Percentiles rank a stretch among this genome's conserved stretches.
Evolutionary conservation across 2,888 invertebrate species (phyloP).

Genomic region (Polydrusus pterygomalis): DNA sequence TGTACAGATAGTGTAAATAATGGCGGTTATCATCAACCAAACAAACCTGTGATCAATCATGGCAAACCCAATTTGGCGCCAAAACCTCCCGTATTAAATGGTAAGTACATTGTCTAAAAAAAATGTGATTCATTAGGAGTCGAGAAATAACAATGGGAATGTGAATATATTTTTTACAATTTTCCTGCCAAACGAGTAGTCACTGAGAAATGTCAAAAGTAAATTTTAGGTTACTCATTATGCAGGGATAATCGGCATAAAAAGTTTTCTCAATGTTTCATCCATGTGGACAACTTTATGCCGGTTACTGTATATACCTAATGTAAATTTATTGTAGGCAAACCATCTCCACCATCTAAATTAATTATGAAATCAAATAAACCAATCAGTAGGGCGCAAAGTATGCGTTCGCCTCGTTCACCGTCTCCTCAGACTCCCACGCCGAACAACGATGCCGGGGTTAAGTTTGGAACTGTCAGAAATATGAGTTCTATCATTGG

Average conservation of each 20-base stretch:
- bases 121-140: neutral
- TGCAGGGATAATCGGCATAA: too few relatives aligned
- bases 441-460: slow-evolving; percentile 51
- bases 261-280: too few relatives aligned
- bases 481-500: slow-evolving; percentile 73
- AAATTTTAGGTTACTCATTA: too few relatives aligned
- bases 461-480: slow-evolving; percentile 70
- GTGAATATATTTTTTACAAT: too few relatives aligned
- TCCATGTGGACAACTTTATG: too few relatives aligned
- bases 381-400: slow-evolving; percentile 83
- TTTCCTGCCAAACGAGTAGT: too few relatives aligned
- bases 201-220: too few relatives aligned
- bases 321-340: slow-evolving; percentile 67
- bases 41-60: slow-evolving; percentile 75
- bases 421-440: slow-evolving; percentile 74
- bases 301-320: too few relatives aligned
- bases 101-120: slow-evolving; percentile 60
- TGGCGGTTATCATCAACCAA: slow-evolving; percentile 58
- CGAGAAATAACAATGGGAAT: too few relatives aligned
- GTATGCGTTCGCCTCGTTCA: slow-evolving; percentile 88
- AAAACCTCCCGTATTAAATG: slow-evolving; percentile 81
- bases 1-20: slow-evolving; percentile 56
- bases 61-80: slow-evolving; percentile 91
- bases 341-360: slow-evolving; percentile 81
- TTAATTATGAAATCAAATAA: slow-evolving; percentile 73